Percentiles rank a stretch among this genome's conserved stretches.
phyloP scores from a whole-genome alignment of 1,140 invertebrate species.

The Arctopsyche grandis region DNA sequence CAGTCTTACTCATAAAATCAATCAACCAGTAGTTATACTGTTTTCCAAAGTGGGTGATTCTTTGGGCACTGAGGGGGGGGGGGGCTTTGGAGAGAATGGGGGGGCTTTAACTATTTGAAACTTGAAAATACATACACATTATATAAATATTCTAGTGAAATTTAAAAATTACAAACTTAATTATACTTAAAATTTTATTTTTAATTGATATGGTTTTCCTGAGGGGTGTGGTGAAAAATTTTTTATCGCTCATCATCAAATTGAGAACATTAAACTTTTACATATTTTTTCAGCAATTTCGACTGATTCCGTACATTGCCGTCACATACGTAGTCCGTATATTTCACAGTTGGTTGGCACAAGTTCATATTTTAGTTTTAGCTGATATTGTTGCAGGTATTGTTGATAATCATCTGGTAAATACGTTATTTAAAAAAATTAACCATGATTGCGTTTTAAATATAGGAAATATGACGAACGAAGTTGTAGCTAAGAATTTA shows the following conservation, averaged over 20 bases:
- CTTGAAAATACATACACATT: too few relatives aligned
- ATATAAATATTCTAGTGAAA: too few relatives aligned
- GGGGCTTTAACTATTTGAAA: too few relatives aligned
- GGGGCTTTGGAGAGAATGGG: too few relatives aligned
- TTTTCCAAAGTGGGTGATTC: too few relatives aligned
- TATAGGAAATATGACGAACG: constrained; percentile 43
- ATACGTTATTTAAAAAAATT: not conserved
- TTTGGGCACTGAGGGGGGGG: too few relatives aligned
- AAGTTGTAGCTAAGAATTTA: constrained; percentile 59
- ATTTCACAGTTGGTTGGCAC: constrained; percentile 72
- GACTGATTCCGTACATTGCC: constrained; percentile 83
- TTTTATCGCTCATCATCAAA: too few relatives aligned
- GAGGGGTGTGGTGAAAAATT: too few relatives aligned
- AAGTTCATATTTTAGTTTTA: constrained; percentile 64
- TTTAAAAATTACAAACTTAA: too few relatives aligned
- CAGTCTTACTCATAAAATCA: not conserved
- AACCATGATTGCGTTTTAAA: not conserved
- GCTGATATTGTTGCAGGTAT: constrained; percentile 60
- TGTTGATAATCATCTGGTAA: not conserved
- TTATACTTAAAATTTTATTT: too few relatives aligned
- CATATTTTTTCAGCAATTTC: constrained; percentile 75
- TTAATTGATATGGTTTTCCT: too few relatives aligned
- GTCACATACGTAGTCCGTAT: constrained; percentile 75
- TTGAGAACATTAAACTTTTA: not conserved
- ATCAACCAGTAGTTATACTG: too few relatives aligned